Conservation (phyloP, 2,113 vertebrate species). For the Hypanus sabinus region DNA sequence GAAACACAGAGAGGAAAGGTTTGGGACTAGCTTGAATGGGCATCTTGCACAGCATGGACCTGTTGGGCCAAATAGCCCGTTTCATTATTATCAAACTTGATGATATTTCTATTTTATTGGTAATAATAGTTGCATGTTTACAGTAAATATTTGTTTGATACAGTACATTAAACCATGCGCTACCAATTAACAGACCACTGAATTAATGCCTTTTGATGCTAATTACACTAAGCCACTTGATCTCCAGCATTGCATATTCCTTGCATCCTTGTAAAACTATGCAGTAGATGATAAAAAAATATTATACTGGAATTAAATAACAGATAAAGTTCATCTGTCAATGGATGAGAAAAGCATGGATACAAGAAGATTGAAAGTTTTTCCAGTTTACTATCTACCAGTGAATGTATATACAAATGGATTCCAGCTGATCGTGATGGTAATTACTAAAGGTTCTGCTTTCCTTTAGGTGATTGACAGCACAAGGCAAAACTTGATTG, state of each 20-base stretch:
- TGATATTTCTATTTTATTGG: background rate
- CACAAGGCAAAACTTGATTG: background rate
- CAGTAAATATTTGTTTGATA: background rate
- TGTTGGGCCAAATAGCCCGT: too few relatives aligned
- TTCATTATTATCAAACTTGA: too few relatives aligned
- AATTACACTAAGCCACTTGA: background rate
- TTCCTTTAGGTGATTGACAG: background rate
- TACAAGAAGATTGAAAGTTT: background rate
- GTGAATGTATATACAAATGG: background rate
- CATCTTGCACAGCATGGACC: too few relatives aligned
- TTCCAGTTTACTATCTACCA: background rate
- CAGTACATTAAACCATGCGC: background rate
- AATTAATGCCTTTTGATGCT: slow-evolving; percentile 20
- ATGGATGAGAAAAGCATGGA: background rate
- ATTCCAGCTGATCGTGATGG: background rate
- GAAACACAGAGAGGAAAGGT: too few relatives aligned
- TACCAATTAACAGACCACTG: slow-evolving; percentile 5
- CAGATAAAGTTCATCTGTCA: background rate
- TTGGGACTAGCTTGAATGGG: too few relatives aligned
- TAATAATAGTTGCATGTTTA: background rate
- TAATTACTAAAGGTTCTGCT: background rate
- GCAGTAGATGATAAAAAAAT: background rate
- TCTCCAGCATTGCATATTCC: background rate
- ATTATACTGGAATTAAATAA: background rate
- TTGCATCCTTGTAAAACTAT: background rate